Conservation (phyloP, 1,140 invertebrate genomes). For the Atta colombica region DNA sequence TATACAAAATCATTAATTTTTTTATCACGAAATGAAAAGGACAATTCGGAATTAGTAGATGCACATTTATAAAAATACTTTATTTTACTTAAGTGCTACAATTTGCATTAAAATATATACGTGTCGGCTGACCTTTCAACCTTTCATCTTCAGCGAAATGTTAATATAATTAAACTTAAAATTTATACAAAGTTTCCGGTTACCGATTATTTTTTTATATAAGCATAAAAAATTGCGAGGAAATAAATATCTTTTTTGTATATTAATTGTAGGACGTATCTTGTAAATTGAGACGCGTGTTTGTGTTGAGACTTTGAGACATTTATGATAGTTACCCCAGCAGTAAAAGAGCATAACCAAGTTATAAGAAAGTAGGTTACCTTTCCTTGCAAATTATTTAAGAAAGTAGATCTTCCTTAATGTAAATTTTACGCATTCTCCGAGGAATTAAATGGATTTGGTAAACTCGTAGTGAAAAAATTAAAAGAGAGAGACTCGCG, state of each 20-base stretch:
- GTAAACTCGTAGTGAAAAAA: not conserved
- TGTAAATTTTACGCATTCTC: slow-evolving; percentile 27
- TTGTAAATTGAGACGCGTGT: not conserved
- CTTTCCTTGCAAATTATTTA: slow-evolving; percentile 12
- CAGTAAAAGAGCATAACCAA: not conserved
- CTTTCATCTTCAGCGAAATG: too few relatives aligned
- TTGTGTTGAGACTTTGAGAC: not conserved
- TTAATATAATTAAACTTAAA: too few relatives aligned
- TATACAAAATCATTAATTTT: not conserved
- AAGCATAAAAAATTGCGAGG: not conserved
- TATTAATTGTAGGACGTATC: not conserved
- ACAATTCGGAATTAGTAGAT: too few relatives aligned
- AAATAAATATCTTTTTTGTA: not conserved
- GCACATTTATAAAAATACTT: too few relatives aligned
- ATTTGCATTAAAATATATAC: too few relatives aligned
- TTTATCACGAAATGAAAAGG: too few relatives aligned
- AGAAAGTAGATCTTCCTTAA: slow-evolving; percentile 25
- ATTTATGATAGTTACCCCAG: not conserved
- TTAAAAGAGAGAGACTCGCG: slow-evolving; percentile 24
- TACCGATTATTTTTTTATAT: not conserved
- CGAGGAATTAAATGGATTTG: slow-evolving; percentile 38
- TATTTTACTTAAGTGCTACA: too few relatives aligned
- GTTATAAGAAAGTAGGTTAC: slow-evolving; percentile 32
- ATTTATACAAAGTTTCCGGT: too few relatives aligned
- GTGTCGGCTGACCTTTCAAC: too few relatives aligned